A percentile compares a stretch with the other conserved stretches of the same genome.
Conservation (phyloP, 2,888 invertebrate genomes). For the Resseliella maxima region DNA sequence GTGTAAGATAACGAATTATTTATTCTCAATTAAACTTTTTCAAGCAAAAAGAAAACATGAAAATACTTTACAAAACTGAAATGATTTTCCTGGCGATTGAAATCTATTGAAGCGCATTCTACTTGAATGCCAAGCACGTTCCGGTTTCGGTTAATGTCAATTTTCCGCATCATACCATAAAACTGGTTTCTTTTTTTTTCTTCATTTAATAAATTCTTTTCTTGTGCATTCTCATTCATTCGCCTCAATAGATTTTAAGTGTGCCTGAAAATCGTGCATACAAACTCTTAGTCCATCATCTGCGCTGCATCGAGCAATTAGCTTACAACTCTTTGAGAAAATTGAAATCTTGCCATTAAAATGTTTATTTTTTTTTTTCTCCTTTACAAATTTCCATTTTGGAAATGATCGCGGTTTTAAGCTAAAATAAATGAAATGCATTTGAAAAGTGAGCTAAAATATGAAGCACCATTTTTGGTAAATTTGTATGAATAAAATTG, state of each 20-base stretch:
- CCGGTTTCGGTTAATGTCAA: not conserved
- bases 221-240: not conserved
- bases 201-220: not conserved
- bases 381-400: not conserved
- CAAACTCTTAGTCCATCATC: not conserved
- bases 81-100: slow-evolving; percentile 11
- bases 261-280: not conserved
- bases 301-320: slow-evolving; percentile 24
- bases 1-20: not conserved
- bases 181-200: not conserved
- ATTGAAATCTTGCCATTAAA: slow-evolving; percentile 24
- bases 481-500: too few species aligned
- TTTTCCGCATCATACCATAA: not conserved
- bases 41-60: not conserved
- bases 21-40: slow-evolving; percentile 10
- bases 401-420: not conserved
- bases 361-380: not conserved
- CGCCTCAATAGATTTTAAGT: slow-evolving; percentile 32
- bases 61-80: not conserved
- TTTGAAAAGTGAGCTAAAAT: too few species aligned
- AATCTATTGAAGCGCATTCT: not conserved
- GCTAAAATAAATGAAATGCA: not conserved
- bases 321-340: not conserved
- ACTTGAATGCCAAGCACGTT: slow-evolving; percentile 46
- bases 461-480: too few species aligned